These are phyloP conservation scores for Anabas testudineus DNA, from an alignment of 2,797 vertebrate genomes.

Conservation along the genomic window DNA sequence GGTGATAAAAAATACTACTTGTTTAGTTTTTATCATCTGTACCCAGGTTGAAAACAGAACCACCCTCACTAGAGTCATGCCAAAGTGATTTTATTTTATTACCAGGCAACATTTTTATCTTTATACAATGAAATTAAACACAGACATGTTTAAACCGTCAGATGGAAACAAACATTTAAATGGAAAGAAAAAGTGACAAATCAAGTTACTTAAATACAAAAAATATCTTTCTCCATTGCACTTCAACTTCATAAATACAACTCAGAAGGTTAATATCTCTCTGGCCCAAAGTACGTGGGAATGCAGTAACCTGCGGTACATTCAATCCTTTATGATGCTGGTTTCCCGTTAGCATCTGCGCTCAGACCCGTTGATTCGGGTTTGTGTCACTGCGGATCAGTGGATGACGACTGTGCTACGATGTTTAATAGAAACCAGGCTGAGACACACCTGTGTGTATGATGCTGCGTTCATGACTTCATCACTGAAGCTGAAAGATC, in stretches of 20 bases:
- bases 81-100: constrained; percentile 76
- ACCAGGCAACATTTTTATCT: constrained; percentile 69
- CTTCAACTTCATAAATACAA: constrained; percentile 77
- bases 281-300: constrained; percentile 10
- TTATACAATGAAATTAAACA: constrained; percentile 68
- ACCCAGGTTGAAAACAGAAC: not conserved
- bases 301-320: constrained; percentile 15
- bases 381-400: not conserved
- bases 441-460: not conserved
- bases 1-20: too few species aligned
- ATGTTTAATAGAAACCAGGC: not conserved
- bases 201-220: constrained; percentile 69
- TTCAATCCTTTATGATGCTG: constrained; percentile 7
- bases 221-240: constrained; percentile 65
- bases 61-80: constrained; percentile 45
- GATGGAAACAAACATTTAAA: constrained; percentile 58
- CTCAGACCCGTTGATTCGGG: not conserved
- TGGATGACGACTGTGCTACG: not conserved
- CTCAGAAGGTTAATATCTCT: constrained; percentile 17
- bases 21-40: too few species aligned
- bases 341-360: not conserved
- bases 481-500: not conserved
- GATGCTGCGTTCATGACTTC: constrained; percentile 6
- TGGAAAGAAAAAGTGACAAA: constrained; percentile 34
- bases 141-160: constrained; percentile 53